Percentiles rank a stretch among this genome's conserved stretches.
Evolutionary conservation across 2,797 vertebrate genomes (phyloP).

Genomic region (Pseudochirops corinnae): DNA sequence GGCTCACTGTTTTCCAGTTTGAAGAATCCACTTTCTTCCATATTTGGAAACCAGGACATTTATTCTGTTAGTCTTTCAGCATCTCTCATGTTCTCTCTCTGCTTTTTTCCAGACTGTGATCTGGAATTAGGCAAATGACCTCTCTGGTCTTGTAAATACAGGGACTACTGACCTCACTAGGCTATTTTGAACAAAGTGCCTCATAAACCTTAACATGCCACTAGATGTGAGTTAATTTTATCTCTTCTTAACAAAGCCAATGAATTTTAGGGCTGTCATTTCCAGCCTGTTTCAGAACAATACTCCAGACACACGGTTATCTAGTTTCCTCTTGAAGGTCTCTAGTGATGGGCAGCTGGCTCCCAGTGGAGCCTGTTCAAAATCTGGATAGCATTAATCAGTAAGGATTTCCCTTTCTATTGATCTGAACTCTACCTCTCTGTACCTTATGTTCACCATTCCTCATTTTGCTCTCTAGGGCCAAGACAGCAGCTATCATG

Average conservation of each 20-base stretch:
- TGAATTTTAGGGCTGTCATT: neutral
- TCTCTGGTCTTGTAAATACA: neutral
- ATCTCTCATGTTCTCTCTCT: neutral
- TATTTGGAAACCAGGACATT: neutral
- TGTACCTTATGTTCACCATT: neutral
- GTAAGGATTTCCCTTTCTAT: neutral
- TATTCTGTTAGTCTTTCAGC: neutral
- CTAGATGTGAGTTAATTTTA: neutral
- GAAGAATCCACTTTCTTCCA: neutral
- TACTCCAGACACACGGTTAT: neutral
- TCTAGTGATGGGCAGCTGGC: neutral
- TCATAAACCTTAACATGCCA: neutral
- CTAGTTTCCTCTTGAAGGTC: neutral
- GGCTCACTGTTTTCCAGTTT: neutral
- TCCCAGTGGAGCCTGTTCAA: neutral
- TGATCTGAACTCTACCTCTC: neutral
- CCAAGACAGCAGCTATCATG: neutral
- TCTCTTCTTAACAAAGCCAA: neutral
- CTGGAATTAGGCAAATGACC: neutral
- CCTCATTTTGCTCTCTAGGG: neutral
- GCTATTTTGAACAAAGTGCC: neutral
- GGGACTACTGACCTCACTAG: neutral
- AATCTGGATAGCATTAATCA: neutral
- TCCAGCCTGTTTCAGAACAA: neutral
- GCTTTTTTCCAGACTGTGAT: neutral